Base-by-base conservation (phyloP, 1,140 invertebrate species). In the Phthorimaea operculella region DNA sequence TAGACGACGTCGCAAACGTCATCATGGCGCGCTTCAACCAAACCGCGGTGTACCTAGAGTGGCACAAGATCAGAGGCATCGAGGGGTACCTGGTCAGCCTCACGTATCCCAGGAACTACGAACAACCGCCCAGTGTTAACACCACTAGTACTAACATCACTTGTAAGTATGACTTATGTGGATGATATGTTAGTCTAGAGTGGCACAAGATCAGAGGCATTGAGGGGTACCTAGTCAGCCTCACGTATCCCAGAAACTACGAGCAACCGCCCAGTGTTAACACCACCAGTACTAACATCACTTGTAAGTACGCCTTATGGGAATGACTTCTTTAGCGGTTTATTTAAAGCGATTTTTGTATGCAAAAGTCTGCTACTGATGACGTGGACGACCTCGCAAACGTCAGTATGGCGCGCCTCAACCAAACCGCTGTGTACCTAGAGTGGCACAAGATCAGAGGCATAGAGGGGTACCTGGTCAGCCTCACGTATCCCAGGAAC, bases 391-490 rank as follows among this genome's bases (percentile, higher is more conserved):
- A 87, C 8, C 85, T 94, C 0, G 72, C 85, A 39, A 85, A 90
- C 53, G 78, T 93, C 1, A 84, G 69, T 21, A 72, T 89, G 15
- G 55, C 79, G 1, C 79, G 76, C 0, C 74, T 74, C 1, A 87
- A 86, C 1, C 85, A 90, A 21, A 83, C 81, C 16, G 86, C 85
- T 0, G 83, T 91, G 0, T 81, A 67, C 0, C 60, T 94, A 0
- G 63, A 70, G 0, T 95, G 93, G 93, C 79, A 85, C 57, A 74
- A 79, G 34, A 74, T 90, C 0, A 69, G 85, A 8, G 80, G 83
- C n/a, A 89, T 88, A 1, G 89, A 92, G 44, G 89, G 90, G 0
- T 94, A 93, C 66, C 71, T 75, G 1, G 69, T 94, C 1, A 83
- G 79, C 9, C 73, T 88, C 1, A 71, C 78, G 21, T 75, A 86